Conservation (phyloP, 1,140 invertebrate genomes). For the Oncopodura yosiiana region DNA sequence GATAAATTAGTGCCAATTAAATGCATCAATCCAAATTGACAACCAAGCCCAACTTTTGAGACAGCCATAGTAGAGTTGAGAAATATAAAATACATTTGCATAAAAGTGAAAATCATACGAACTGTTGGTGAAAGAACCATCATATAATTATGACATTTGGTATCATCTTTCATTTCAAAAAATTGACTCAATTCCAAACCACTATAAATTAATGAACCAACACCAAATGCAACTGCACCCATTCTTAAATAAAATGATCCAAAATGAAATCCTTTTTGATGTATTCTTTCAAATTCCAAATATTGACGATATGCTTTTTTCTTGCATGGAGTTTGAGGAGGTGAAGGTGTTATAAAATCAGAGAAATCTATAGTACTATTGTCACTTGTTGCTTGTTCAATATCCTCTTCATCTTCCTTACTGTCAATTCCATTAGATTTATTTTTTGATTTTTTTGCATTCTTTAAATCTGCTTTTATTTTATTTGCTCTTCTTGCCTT, state of each 20-base stretch:
- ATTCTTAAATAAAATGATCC: slow-evolving; percentile 87
- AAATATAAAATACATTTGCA: slow-evolving; percentile 59
- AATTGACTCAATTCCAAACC: slow-evolving; percentile 56
- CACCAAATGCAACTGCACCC: slow-evolving; percentile 70
- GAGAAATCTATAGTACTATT: too few species aligned
- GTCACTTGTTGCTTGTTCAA: too few species aligned
- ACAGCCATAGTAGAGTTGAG: slow-evolving; percentile 46
- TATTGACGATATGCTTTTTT: too few species aligned
- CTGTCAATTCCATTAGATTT: too few species aligned
- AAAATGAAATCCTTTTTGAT: slow-evolving; percentile 54
- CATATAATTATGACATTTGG: slow-evolving; percentile 46
- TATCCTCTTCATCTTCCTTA: too few species aligned
- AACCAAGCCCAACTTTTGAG: slow-evolving; percentile 38
- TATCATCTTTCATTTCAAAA: slow-evolving; percentile 48
- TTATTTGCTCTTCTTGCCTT: too few species aligned
- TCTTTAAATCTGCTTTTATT: too few species aligned
- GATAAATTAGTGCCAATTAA: slow-evolving; percentile 50
- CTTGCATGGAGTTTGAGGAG: slow-evolving; percentile 12
- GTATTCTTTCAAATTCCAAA: too few species aligned
- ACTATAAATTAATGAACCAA: slow-evolving; percentile 58
- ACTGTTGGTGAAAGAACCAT: slow-evolving; percentile 48
- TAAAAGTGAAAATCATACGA: slow-evolving; percentile 51
- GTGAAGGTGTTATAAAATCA: slow-evolving; percentile 24
- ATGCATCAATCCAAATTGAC: slow-evolving; percentile 53
- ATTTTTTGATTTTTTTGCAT: too few species aligned